A percentile compares a stretch with the other conserved stretches of the same genome.
Conservation (phyloP, 2,797 vertebrate species). For the Ptychobarbus kaznakovi region DNA sequence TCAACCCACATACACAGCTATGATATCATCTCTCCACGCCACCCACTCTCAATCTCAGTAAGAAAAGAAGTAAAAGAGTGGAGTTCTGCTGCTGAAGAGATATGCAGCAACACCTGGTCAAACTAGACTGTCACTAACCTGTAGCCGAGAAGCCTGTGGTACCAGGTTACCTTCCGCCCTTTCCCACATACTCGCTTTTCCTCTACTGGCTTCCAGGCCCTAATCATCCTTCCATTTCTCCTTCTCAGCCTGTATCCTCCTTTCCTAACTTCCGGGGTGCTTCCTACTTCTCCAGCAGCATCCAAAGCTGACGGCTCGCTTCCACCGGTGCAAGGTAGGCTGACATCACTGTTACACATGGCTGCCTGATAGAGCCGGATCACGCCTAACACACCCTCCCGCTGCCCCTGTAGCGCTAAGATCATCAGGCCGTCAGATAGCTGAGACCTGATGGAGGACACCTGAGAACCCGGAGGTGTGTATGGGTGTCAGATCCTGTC, state of each 20-base stretch:
- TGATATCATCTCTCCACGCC: constrained; percentile 42
- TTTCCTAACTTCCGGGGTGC: neutral
- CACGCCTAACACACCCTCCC: constrained; percentile 3
- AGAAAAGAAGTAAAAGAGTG: neutral
- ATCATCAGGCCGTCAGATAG: constrained; percentile 39
- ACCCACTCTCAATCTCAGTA: neutral
- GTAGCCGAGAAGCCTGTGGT: constrained; percentile 52
- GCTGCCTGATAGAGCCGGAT: neutral
- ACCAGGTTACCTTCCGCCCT: constrained; percentile 41
- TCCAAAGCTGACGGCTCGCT: neutral
- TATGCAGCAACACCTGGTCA: constrained; percentile 15
- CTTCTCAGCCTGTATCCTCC: constrained; percentile 23
- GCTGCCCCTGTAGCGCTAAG: constrained; percentile 20
- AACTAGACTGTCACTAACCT: constrained; percentile 49
- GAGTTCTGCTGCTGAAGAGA: neutral
- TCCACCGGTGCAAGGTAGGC: neutral
- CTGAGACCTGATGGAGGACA: constrained; percentile 56
- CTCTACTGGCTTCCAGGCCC: neutral
- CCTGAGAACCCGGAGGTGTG: constrained; percentile 48
- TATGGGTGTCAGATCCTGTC: constrained; percentile 49
- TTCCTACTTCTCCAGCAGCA: constrained; percentile 27
- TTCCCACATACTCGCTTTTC: constrained; percentile 4
- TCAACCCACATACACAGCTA: constrained; percentile 53
- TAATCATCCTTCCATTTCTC: constrained; percentile 48
- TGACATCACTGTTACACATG: constrained; percentile 47